Evolutionary conservation across 2,888 invertebrate genomes (phyloP), one percentile per base, ranked within the genome.

Genomic region (Limnephilus marmoratus): DNA sequence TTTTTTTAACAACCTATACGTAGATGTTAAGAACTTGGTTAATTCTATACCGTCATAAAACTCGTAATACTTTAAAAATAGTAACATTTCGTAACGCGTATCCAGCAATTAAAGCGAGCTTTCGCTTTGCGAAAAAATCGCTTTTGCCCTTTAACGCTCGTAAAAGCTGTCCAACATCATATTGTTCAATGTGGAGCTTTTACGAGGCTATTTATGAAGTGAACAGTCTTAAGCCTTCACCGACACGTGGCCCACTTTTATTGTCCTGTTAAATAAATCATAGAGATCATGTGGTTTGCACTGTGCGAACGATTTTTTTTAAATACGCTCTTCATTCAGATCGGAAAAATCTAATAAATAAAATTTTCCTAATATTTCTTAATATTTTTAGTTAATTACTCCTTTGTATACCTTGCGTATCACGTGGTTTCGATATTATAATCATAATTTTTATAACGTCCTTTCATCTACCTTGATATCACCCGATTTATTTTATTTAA

Each of bases 211-310:
- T 68, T 68, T 68, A 68, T 68, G 68, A 68, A 68, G 68, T 68
- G 68, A 68, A 68, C 68, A 68, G 7, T 68, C n/a, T 68, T 24
- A n/a, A 68, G 68, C 68, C 68, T 24, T 68, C 68, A 68, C 34
- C 83, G 34, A 18, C 83, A 83, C 34, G 83, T 83, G 37, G 83
- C 41, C 18, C 83, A 24, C 15, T 37, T 83, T 83, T 83, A 83
- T 83, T 34, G 9, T 24, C 37, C 37, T 37, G 37, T 37, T 83
- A 37, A 83, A 37, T 37, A 41, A 83, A 83, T 83, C 24, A 37
- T 37, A 11, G 24, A 83, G 83, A 83, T 83, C 83, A 41, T 24
- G 83, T 24, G 83, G 83, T 83, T n/a, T 83, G 83, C 83, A 83
- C 83, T 83, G 24, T 83, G 83, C 7, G 83, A 37, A 31, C 34